Conservation (phyloP, 2,113 vertebrate genomes). For the Otus sunia region DNA sequence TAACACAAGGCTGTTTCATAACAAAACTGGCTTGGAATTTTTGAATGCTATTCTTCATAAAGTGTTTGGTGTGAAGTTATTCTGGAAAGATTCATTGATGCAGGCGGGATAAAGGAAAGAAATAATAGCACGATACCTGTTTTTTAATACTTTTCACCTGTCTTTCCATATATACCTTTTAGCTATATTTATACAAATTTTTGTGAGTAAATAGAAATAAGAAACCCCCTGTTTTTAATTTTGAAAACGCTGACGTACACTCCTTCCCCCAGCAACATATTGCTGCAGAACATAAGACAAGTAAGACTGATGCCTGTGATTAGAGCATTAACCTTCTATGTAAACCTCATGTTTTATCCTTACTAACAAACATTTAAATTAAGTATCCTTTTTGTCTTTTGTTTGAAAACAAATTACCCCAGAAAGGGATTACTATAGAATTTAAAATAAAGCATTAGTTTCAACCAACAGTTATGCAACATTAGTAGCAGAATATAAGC, state of each 20-base stretch:
- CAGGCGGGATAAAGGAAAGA: not conserved
- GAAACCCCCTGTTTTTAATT: not conserved
- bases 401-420: not conserved
- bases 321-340: not conserved
- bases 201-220: not conserved
- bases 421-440: not conserved
- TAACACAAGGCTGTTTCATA: not conserved
- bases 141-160: not conserved
- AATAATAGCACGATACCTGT: not conserved
- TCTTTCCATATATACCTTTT: not conserved
- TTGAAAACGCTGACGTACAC: not conserved
- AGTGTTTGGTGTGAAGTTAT: not conserved
- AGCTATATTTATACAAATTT: not conserved
- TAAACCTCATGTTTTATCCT: not conserved
- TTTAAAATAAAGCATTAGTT: constrained; percentile 1
- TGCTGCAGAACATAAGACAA: not conserved
- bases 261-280: not conserved
- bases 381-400: not conserved
- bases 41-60: not conserved
- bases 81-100: not conserved
- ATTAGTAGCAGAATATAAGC: constrained; percentile 3
- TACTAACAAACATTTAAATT: not conserved
- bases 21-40: not conserved
- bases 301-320: not conserved
- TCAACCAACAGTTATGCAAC: not conserved